These are phyloP conservation scores for Ellobium chinense DNA, from an alignment of 2,888 invertebrate species.

Conservation along the genomic window DNA sequence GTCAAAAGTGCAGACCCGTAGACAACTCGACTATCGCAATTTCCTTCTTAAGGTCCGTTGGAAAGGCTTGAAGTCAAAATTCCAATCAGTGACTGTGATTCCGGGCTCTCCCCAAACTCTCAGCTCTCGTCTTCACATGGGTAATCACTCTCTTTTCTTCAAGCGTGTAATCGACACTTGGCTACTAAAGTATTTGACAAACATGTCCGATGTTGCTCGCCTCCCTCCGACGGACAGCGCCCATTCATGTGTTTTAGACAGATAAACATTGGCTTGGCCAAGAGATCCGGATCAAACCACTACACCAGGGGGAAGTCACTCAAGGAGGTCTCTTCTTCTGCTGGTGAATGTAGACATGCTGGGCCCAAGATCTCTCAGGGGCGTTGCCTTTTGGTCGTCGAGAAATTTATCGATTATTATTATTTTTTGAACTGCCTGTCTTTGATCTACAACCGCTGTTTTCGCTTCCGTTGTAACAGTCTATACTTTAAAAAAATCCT, in stretches of 20 bases:
- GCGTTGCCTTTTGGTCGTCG: neutral
- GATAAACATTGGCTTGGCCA: conserved; percentile 2
- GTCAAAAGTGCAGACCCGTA: too few relatives aligned
- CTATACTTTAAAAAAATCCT: too few relatives aligned
- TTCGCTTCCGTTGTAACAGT: too few relatives aligned
- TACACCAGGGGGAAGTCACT: neutral
- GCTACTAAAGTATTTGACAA: conserved; percentile 12
- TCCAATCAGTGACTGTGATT: too few relatives aligned
- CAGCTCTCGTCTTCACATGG: neutral
- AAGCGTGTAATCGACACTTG: conserved; percentile 5
- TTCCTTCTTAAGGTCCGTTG: too few relatives aligned
- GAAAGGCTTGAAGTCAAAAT: too few relatives aligned
- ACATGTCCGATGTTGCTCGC: neutral
- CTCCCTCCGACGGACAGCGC: neutral
- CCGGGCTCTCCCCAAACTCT: neutral
- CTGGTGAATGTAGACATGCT: neutral
- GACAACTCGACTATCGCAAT: too few relatives aligned
- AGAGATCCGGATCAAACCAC: neutral
- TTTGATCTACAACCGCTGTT: too few relatives aligned
- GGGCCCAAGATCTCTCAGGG: neutral
- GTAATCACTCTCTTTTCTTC: neutral
- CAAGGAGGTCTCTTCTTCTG: conserved; percentile 3
- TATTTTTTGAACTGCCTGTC: too few relatives aligned
- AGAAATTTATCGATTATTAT: too few relatives aligned
- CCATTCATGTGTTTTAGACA: conserved; percentile 9